These are phyloP conservation scores for Scaptomyza parva DNA, from an alignment of 2,888 invertebrate genomes.

Conservation along the genomic window DNA sequence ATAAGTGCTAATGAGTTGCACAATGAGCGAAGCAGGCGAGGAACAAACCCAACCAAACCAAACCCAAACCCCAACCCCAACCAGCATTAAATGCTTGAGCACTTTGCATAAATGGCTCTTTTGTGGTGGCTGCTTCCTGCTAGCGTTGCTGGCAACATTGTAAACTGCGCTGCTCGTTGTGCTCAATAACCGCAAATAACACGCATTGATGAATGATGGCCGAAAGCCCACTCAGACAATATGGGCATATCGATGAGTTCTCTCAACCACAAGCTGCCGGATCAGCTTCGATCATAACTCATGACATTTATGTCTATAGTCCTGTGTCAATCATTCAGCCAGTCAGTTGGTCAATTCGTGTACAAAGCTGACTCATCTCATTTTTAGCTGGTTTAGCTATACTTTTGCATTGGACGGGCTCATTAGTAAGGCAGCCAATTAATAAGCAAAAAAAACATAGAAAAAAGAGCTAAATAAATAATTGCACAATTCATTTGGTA, in stretches of 20 bases:
- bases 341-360: conserved; percentile 17
- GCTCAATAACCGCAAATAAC: conserved; percentile 66
- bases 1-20: conserved; percentile 83
- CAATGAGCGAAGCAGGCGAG: conserved; percentile 38
- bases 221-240: conserved; percentile 33
- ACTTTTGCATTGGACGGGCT: conserved; percentile 39
- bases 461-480: conserved; percentile 59
- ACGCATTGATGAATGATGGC: conserved; percentile 46
- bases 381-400: conserved; percentile 16
- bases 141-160: conserved; percentile 66
- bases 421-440: conserved; percentile 74
- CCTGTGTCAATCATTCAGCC: conserved; percentile 14
- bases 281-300: conserved; percentile 36
- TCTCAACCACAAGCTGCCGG: conserved; percentile 51
- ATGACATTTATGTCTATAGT: conserved; percentile 56
- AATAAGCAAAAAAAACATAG: conserved; percentile 69
- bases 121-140: conserved; percentile 52
- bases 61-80: neutral
- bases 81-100: conserved; percentile 49
- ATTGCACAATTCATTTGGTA: conserved; percentile 82
- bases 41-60: neutral
- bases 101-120: conserved; percentile 67
- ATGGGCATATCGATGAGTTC: conserved; percentile 8
- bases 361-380: conserved; percentile 33
- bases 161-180: conserved; percentile 70